Conservation (phyloP, 2,113 vertebrate genomes). For the Melospiza georgiana region DNA sequence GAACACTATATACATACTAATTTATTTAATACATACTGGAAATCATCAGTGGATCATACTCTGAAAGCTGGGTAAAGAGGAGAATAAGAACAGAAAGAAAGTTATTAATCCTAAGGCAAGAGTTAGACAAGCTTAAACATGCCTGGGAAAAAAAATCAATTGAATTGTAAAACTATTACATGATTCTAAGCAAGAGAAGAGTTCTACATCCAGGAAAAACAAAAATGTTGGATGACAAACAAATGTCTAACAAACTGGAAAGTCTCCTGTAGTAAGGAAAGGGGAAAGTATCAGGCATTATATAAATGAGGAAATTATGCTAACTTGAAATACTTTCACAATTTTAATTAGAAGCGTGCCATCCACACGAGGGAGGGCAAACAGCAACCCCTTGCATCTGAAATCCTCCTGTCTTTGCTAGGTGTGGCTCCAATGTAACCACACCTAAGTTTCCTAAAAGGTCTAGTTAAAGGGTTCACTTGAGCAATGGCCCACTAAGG, state of each 20-base stretch:
- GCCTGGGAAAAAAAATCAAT: neutral
- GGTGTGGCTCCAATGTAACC: neutral
- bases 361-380: neutral
- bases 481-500: neutral
- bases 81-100: constrained; percentile 10
- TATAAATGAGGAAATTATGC: neutral
- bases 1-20: neutral
- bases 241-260: neutral
- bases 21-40: neutral
- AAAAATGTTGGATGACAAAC: neutral
- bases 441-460: neutral
- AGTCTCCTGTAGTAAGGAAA: neutral
- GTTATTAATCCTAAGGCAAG: neutral
- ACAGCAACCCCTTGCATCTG: neutral
- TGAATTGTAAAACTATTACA: neutral
- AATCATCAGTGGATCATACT: neutral
- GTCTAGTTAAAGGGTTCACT: neutral
- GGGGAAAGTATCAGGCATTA: neutral
- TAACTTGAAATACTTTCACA: neutral
- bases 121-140: constrained; percentile 9
- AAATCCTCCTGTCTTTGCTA: neutral
- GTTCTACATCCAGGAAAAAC: neutral
- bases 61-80: constrained; percentile 1
- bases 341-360: neutral
- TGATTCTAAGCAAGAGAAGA: neutral